Evolutionary conservation across 2,113 vertebrate genomes (phyloP).

Genomic region (Cryptomyrus ogoouensis): DNA sequence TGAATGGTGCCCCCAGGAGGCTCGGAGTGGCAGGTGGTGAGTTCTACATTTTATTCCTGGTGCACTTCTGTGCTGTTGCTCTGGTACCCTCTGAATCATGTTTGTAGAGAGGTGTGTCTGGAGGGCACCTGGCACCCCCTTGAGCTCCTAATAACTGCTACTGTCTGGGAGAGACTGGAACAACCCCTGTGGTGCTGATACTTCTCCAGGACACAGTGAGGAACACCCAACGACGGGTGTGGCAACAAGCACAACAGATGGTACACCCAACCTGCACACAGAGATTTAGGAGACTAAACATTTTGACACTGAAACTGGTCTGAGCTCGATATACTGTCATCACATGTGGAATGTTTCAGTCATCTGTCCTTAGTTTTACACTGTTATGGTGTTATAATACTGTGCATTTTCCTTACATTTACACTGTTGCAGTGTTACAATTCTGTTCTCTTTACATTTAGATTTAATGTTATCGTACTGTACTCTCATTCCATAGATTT

Average conservation of each 20-base stretch:
- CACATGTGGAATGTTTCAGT: not conserved
- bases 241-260: not conserved
- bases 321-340: not conserved
- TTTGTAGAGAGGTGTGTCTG: not conserved
- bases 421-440: not conserved
- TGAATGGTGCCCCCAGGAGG: not conserved
- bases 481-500: not conserved
- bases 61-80: not conserved
- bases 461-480: not conserved
- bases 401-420: not conserved
- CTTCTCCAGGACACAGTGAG: not conserved
- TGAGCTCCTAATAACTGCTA: not conserved
- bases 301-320: not conserved
- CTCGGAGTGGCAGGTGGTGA: slow-evolving; percentile 27
- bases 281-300: not conserved
- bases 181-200: not conserved
- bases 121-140: not conserved
- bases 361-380: not conserved
- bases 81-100: not conserved
- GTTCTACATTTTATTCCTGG: slow-evolving; percentile 20
- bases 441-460: not conserved
- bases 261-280: not conserved
- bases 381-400: not conserved
- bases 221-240: not conserved
- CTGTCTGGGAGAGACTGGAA: not conserved